Evolutionary conservation across 1,140 invertebrate species (phyloP), one percentile per base, ranked within the genome.

Genomic region (Drosophila athabasca): DNA sequence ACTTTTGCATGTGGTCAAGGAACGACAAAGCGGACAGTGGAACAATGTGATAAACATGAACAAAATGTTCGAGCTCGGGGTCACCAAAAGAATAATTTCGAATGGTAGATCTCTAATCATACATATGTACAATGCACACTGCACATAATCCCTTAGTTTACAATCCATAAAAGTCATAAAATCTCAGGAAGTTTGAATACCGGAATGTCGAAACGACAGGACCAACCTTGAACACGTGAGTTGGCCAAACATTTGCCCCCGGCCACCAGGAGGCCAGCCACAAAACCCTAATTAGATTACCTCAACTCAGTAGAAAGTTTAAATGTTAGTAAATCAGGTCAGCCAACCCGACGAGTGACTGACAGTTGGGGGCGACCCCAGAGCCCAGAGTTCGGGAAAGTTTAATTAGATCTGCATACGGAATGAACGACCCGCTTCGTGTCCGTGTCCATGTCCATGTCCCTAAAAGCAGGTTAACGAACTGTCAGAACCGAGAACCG

Each of bases 381-480:
- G 64, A 48, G 61, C 54, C 59, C 41, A 51, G 55, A 54, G 80
- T 69, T 83, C 57, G 55, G 72, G 59, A 66, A 62, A 76, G 78
- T 82, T 88, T 82, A 87, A 87, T 87, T 87, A 78, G 83, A 88
- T 87, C 78, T 87, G 82, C 82, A 87, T 87, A 87, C 48, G 49
- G 29, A 76, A 84, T 84, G 80, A 46, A 22, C 35, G 24, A 15
- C 43, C 46, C 29, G 39, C 59, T 31, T 17, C 43, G 46, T 22
- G 53, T 43, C 35, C 75, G 45, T 31, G 65, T 45, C 24, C 44
- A 9, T 41, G 49, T 50, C n/a, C n/a, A 26, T 11, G 29, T 41
- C 3, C 35, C 35, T 1, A 39, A 69, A 70, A 70, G 15, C 67
- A 70, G 67, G 67, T 70, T 70, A 70, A 70, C 67, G 67, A 70